Conservation (phyloP, 2,113 vertebrate species). For the Leptosomus discolor region DNA sequence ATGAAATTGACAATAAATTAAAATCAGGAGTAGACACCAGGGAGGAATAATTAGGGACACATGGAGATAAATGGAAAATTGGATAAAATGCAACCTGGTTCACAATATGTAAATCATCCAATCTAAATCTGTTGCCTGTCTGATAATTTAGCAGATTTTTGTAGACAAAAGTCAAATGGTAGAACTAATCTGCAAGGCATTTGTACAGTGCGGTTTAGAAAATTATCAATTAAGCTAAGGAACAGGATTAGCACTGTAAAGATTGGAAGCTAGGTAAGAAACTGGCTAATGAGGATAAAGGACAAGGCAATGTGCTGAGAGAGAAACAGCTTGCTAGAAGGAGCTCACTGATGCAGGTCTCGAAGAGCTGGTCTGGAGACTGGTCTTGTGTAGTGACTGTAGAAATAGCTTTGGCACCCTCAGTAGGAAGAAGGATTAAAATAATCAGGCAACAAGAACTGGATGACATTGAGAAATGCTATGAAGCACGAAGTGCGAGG, state of each 20-base stretch:
- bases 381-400: background rate
- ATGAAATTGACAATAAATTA: background rate
- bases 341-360: background rate
- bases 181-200: background rate
- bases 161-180: background rate
- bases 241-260: background rate
- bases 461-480: constrained; percentile 5
- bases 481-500: background rate
- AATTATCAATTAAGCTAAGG: background rate
- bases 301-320: background rate
- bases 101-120: background rate
- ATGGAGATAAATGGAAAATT: background rate
- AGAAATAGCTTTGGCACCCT: background rate
- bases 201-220: background rate
- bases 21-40: background rate
- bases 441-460: background rate
- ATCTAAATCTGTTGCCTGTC: background rate
- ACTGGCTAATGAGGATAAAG: background rate
- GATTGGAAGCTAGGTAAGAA: background rate
- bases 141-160: background rate
- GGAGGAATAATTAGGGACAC: background rate
- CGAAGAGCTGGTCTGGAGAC: background rate
- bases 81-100: background rate
- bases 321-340: background rate
- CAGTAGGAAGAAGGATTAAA: background rate